These are phyloP conservation scores for Tichodroma muraria DNA, from an alignment of 2,113 vertebrate genomes.

Conservation along the genomic window DNA sequence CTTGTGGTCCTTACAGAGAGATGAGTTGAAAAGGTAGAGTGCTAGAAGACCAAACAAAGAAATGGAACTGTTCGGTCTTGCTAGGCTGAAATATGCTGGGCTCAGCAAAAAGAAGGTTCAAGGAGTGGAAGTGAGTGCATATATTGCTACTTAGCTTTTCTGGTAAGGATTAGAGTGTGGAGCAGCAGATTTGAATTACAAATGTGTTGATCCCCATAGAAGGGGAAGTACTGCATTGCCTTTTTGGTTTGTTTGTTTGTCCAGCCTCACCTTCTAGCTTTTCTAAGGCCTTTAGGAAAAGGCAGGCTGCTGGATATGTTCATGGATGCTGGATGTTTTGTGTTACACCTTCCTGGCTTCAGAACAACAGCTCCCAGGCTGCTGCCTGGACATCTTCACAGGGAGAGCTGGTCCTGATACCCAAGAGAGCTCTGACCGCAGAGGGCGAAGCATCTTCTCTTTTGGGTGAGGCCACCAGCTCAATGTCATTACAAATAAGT, in stretches of 20 bases:
- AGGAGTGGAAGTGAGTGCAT: not conserved
- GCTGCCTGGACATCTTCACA: not conserved
- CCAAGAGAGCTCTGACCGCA: accelerated
- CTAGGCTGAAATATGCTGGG: not conserved
- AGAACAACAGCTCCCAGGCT: not conserved
- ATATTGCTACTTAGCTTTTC: not conserved
- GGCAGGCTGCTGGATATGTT: not conserved
- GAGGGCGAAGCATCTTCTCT: not conserved
- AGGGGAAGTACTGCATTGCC: not conserved
- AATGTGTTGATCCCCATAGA: not conserved
- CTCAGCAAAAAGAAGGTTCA: not conserved
- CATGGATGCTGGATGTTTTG: not conserved
- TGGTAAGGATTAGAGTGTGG: not conserved
- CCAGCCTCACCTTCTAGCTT: not conserved
- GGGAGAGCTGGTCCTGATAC: not conserved
- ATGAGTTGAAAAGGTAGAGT: not conserved
- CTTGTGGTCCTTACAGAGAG: not conserved
- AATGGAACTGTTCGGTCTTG: not conserved
- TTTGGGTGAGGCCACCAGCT: not conserved
- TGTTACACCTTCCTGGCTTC: not conserved
- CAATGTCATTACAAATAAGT: not conserved
- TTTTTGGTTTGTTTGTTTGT: not conserved
- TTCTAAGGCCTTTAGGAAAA: not conserved
- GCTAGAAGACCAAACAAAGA: not conserved
- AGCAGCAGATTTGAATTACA: not conserved